Percentiles rank a stretch among this genome's conserved stretches.
phyloP scores from a whole-genome alignment of 2,888 invertebrate genomes.

The Pandemis heparana region DNA sequence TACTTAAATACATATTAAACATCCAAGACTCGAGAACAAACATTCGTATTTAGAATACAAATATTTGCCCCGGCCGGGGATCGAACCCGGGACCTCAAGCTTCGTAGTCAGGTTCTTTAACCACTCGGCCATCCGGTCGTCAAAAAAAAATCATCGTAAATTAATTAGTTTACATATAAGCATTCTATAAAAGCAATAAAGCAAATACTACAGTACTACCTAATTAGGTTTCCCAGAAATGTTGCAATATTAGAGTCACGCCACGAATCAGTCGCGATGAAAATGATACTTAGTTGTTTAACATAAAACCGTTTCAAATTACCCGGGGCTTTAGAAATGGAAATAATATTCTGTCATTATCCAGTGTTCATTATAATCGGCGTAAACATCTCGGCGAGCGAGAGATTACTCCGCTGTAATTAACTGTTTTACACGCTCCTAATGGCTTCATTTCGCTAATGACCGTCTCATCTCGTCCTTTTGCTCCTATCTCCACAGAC shows the following conservation, averaged over 20 bases:
- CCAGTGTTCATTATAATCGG: constrained; percentile 61
- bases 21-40: no score
- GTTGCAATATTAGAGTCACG: not conserved
- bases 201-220: not conserved
- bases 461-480: constrained; percentile 71
- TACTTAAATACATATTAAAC: no score
- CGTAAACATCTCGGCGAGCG: constrained; percentile 56
- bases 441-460: constrained; percentile 82
- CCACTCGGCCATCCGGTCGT: no score
- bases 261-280: not conserved
- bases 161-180: no score
- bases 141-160: no score
- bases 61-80: no score
- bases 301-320: constrained; percentile 6
- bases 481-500: constrained; percentile 55
- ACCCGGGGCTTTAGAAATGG: constrained; percentile 31
- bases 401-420: constrained; percentile 73
- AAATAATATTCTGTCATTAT: constrained; percentile 53
- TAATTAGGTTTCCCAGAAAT: not conserved
- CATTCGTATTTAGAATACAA: no score
- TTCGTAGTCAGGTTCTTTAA: no score
- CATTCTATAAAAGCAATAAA: no score
- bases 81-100: no score
- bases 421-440: constrained; percentile 83
- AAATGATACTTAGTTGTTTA: not conserved